Base-by-base conservation (phyloP, 2,797 vertebrate species). In the Catostomus latipinnis region DNA sequence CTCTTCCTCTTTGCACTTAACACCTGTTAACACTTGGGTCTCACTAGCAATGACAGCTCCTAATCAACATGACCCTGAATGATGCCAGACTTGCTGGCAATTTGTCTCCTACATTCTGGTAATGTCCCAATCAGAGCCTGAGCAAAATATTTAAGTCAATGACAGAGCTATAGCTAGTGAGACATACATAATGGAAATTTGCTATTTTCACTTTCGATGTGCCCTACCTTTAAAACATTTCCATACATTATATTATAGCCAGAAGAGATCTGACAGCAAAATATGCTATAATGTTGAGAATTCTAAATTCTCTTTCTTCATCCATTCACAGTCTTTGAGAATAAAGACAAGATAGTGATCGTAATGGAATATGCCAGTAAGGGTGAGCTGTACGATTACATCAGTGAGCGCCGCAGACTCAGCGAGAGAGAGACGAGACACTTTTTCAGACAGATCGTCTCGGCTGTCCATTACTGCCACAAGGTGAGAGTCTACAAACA, bases 291-390 rank as follows among this genome's bases (percentile, higher is more conserved):
- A 67, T 60, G 62, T 73, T 50, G 46, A 75, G 60, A 43, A 74
- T 53, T 57, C 14, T 74, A 82, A 68, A 34, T 34, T 34, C 2
- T 34, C n/a, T 58, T 13, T 43, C 60, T 22, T 13, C 8, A 72
- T 74, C 88, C 82, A 71, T 71, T 48, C 48, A 4, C 91, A 99
- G 98, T 99, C 91, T 99, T 99, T 77, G 98, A 99, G 92, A 99
- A 99, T 92, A 98, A 98, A 89, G 98, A 99, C 90, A 99, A 99
- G 93, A 99, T 99, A 78, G 97, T 99, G 88, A 99, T 99, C 77
- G 98, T 99, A 91, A 99, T 99, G 98, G 98, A 99, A 82, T 98
- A 98, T 0, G 98, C 98, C 79, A 98, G 97, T 88, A 98, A 98
- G 90, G 98, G 98, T 1, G 98, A 99, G 90, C 88, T 99, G 85